Percentiles rank a stretch among this genome's conserved stretches.
Evolutionary conservation across 2,113 vertebrate species (phyloP).

Genomic region (Cisticola juncidis): DNA sequence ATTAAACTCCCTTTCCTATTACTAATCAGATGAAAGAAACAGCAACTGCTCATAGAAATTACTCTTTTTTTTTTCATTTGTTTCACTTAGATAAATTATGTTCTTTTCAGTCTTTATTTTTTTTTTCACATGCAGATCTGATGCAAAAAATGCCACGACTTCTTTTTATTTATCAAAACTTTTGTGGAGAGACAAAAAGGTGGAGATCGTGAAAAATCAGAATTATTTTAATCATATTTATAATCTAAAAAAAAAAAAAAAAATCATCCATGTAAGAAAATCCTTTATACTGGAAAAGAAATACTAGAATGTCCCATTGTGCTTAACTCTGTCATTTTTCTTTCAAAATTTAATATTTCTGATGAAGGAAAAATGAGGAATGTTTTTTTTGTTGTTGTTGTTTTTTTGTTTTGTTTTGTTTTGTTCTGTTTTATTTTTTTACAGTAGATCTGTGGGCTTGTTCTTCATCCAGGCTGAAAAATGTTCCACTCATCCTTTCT

Average conservation of each 20-base stretch:
- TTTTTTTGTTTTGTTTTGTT: too few species aligned
- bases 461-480: not conserved
- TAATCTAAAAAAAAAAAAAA: not conserved
- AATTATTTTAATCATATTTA: not conserved
- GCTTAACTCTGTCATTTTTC: not conserved
- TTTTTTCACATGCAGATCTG: not conserved
- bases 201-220: not conserved
- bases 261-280: not conserved
- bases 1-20: not conserved
- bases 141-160: not conserved
- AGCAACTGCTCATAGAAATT: not conserved
- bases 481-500: fast-evolving
- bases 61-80: not conserved
- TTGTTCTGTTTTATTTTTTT: not conserved
- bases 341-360: not conserved
- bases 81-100: not conserved
- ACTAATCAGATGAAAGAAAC: constrained; percentile 4
- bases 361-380: not conserved
- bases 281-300: not conserved
- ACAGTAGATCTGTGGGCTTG: not conserved
- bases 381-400: too few species aligned
- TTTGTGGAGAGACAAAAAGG: not conserved
- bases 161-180: not conserved
- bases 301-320: fast-evolving
- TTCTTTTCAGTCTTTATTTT: not conserved